Evolutionary conservation across 1,140 invertebrate genomes (phyloP).

Genomic region (Epicauta chinensis): DNA sequence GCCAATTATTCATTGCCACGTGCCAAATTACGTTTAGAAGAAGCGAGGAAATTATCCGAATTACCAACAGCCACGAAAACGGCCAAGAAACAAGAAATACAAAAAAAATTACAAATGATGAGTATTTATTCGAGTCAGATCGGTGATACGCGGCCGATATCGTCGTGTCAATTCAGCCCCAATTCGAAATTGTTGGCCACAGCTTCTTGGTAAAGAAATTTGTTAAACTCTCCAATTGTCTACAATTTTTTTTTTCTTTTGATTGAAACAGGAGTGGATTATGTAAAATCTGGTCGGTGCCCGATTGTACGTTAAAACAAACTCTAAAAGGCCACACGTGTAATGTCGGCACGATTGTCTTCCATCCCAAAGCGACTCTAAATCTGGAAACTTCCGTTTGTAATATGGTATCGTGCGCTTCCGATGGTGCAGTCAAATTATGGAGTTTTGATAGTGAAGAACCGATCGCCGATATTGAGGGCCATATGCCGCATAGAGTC

Average conservation of each 20-base stretch:
- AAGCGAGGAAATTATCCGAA: conserved; percentile 56
- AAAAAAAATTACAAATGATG: conserved; percentile 70
- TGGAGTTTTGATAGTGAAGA: conserved; percentile 89
- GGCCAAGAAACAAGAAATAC: conserved; percentile 70
- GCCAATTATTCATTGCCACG: conserved; percentile 75
- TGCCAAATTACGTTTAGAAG: conserved; percentile 65
- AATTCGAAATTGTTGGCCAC: conserved; percentile 84
- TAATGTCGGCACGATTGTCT: conserved; percentile 85
- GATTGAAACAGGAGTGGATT: conserved; percentile 65
- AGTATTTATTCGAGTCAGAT: conserved; percentile 86
- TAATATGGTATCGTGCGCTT: conserved; percentile 84
- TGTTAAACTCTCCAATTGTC: too few species aligned
- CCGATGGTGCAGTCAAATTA: conserved; percentile 90
- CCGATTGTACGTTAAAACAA: conserved; percentile 70
- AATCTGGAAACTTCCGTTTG: conserved; percentile 48
- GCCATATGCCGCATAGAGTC: conserved; percentile 84
- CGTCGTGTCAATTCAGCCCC: conserved; percentile 84
- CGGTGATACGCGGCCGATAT: conserved; percentile 87
- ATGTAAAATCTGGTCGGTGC: conserved; percentile 91
- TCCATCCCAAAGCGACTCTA: conserved; percentile 76
- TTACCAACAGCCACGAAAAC: conserved; percentile 64
- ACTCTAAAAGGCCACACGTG: conserved; percentile 81
- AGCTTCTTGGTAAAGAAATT: conserved; percentile 88
- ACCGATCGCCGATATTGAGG: conserved; percentile 84
- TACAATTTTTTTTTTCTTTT: conserved; percentile 6